phyloP scores from a whole-genome alignment of 2,797 vertebrate genomes.

The Nyctibius grandis region DNA sequence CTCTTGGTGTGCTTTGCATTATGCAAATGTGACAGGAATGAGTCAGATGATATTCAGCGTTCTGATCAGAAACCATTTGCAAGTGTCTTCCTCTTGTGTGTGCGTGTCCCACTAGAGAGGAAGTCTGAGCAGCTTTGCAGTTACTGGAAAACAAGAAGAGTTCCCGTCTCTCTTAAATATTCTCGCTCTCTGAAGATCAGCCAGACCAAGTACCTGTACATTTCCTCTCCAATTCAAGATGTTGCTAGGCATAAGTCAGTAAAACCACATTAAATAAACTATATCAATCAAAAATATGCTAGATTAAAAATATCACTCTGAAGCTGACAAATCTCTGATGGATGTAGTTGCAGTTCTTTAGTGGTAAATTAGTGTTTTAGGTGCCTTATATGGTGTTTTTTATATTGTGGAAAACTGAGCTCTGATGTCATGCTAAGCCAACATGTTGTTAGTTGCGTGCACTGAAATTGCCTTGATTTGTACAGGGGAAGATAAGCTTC shows the following conservation, averaged over 20 bases:
- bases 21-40: background rate
- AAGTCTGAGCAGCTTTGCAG: background rate
- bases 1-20: background rate
- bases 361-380: background rate
- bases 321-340: background rate
- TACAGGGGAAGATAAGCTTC: background rate
- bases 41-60: background rate
- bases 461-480: background rate
- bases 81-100: slow-evolving; percentile 7
- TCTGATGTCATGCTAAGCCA: background rate
- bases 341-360: background rate
- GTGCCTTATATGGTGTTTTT: background rate
- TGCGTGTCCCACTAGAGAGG: background rate
- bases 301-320: background rate
- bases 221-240: background rate
- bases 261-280: background rate
- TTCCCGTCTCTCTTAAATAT: background rate
- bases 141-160: background rate
- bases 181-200: background rate
- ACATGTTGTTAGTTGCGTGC: background rate
- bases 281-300: background rate
- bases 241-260: background rate
- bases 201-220: background rate
- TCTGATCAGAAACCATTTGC: background rate
- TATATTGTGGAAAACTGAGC: background rate